Conservation (phyloP, 2,888 invertebrate genomes). For the Branchellion lobata region DNA sequence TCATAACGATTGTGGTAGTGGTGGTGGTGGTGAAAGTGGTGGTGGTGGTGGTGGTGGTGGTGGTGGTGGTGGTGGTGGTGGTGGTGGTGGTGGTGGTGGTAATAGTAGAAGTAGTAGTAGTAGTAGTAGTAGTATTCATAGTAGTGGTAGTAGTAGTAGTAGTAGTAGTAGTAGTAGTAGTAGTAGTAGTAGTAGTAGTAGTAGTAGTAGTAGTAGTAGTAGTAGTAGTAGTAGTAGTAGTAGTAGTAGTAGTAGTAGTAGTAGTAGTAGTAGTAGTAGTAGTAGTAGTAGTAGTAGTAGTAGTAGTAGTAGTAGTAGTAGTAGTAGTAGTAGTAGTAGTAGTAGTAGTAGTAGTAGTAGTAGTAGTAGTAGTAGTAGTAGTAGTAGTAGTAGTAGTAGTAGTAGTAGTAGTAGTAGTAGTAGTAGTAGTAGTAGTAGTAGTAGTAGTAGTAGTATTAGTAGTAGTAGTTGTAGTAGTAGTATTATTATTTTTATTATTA, state of each 20-base stretch:
- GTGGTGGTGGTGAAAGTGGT: no score
- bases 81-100: no score
- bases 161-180: conserved; percentile 14
- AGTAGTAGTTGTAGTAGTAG: no score
- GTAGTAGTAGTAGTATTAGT: no score
- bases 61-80: no score
- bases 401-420: conserved; percentile 14
- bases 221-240: conserved; percentile 14
- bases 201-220: conserved; percentile 10
- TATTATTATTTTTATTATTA: no score
- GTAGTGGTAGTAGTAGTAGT: no score
- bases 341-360: conserved; percentile 29
- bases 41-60: no score
- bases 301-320: conserved; percentile 28
- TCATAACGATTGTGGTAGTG: no score
- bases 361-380: conserved; percentile 26
- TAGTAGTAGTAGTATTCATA: no score
- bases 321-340: conserved; percentile 35
- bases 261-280: conserved; percentile 6
- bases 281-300: conserved; percentile 20
- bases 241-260: conserved; percentile 10
- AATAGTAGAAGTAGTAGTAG: no score
- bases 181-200: conserved; percentile 10
- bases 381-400: conserved; percentile 14
- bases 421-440: conserved; percentile 14